Conservation (phyloP, 2,113 vertebrate species). For the Glaucomys volans region DNA sequence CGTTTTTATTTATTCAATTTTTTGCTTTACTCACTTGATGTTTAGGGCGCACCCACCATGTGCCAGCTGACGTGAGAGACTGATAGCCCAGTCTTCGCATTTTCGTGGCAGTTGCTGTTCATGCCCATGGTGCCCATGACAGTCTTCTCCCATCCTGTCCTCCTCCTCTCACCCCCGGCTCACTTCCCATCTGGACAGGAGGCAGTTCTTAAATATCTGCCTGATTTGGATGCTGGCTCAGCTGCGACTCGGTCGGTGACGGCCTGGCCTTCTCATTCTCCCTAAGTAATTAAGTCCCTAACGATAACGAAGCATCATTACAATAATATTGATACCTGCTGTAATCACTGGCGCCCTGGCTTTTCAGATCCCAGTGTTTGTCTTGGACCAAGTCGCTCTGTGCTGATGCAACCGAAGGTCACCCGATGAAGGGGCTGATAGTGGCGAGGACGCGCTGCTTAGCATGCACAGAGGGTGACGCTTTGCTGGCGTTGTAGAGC, state of each 20-base stretch:
- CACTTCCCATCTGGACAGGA: background rate
- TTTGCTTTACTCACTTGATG: background rate
- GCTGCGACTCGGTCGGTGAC: constrained; percentile 17
- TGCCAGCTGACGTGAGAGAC: background rate
- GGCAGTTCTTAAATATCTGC: background rate
- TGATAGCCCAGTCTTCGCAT: background rate
- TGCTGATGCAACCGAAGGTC: constrained; percentile 87
- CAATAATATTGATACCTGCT: constrained; percentile 88
- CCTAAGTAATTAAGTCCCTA: constrained; percentile 83
- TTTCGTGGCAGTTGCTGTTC: too few species aligned
- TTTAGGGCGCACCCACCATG: background rate
- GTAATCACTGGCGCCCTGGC: constrained; percentile 86
- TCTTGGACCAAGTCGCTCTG: constrained; percentile 87
- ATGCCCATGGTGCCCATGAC: accelerated
- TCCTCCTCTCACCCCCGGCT: background rate
- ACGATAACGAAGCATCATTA: constrained; percentile 86
- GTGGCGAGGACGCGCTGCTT: constrained; percentile 84
- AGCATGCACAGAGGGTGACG: constrained; percentile 87
- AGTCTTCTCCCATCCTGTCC: background rate
- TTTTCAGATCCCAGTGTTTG: constrained; percentile 87
- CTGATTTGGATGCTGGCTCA: constrained; percentile 4
- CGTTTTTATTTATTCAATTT: background rate
- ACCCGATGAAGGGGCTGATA: constrained; percentile 88
- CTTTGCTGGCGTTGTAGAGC: constrained; percentile 84
- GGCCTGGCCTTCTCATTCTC: constrained; percentile 81